These are phyloP conservation scores for Taeniopygia guttata DNA, from an alignment of 2,797 vertebrate genomes.

Conservation along the genomic window DNA sequence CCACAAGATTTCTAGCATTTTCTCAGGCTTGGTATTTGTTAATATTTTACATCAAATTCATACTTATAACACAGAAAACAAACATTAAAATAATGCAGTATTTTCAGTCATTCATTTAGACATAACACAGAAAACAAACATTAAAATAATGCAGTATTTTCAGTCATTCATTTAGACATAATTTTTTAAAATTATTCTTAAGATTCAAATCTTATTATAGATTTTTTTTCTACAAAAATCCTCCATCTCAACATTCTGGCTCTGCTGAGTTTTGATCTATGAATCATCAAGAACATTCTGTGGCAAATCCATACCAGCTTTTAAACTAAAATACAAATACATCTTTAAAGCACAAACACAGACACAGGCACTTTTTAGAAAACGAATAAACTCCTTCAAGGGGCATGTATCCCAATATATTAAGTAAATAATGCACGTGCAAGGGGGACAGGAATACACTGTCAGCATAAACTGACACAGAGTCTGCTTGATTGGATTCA, in stretches of 20 bases:
- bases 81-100: not conserved
- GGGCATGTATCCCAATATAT: accelerated
- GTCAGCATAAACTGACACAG: not conserved
- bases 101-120: not conserved
- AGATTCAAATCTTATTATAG: not conserved
- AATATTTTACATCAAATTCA: not conserved
- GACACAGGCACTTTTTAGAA: not conserved
- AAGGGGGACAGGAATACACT: accelerated
- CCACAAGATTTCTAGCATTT: not conserved
- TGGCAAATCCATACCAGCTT: not conserved
- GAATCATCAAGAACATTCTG: not conserved
- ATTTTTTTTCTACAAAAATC: not conserved
- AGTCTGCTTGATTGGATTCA: not conserved
- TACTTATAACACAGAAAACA: not conserved
- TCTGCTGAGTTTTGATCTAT: not conserved
- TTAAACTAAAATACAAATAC: not conserved
- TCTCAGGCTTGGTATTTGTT: not conserved
- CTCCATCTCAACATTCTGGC: not conserved
- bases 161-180: not conserved
- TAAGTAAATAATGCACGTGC: not conserved
- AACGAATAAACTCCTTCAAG: not conserved
- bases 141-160: not conserved
- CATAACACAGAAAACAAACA: not conserved
- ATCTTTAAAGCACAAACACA: not conserved
- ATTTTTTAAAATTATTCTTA: not conserved